These are phyloP conservation scores for Thecophora atra DNA, from an alignment of 2,888 invertebrate species.

Conservation along the genomic window DNA sequence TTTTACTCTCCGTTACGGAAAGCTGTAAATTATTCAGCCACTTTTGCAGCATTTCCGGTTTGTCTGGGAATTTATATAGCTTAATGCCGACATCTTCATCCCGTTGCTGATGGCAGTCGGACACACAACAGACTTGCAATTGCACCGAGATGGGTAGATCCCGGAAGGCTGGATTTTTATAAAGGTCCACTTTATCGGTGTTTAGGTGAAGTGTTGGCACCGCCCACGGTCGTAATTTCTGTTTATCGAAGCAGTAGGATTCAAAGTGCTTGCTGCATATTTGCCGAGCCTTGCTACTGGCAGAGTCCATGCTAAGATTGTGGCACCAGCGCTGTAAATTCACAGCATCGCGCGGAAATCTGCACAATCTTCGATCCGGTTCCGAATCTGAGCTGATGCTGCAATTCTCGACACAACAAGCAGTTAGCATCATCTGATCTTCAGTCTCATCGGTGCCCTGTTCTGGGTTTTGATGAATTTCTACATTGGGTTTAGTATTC, in stretches of 20 bases:
- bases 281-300: background rate
- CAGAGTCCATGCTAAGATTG: conserved; percentile 10
- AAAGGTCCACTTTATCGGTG: background rate
- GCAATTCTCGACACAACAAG: conserved; percentile 38
- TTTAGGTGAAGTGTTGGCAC: conserved; percentile 26
- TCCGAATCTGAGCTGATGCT: background rate
- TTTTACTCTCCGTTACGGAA: conserved; percentile 39
- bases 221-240: conserved; percentile 24
- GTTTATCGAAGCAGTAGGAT: conserved; percentile 40
- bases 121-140: conserved; percentile 38
- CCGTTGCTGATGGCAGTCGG: conserved; percentile 34
- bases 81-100: conserved; percentile 34
- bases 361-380: conserved; percentile 7
- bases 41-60: conserved; percentile 32
- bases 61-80: conserved; percentile 42
- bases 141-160: background rate
- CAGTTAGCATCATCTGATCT: background rate
- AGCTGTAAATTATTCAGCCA: conserved; percentile 45
- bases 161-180: conserved; percentile 15
- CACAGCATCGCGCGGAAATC: conserved; percentile 6
- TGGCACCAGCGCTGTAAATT: conserved; percentile 31
- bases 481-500: conserved; percentile 5
- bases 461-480: conserved; percentile 27
- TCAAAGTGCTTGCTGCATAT: conserved; percentile 38
- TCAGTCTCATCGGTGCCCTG: background rate